Evolutionary conservation across 1,140 invertebrate species (phyloP).

Genomic region (Steinernema feltiae): DNA sequence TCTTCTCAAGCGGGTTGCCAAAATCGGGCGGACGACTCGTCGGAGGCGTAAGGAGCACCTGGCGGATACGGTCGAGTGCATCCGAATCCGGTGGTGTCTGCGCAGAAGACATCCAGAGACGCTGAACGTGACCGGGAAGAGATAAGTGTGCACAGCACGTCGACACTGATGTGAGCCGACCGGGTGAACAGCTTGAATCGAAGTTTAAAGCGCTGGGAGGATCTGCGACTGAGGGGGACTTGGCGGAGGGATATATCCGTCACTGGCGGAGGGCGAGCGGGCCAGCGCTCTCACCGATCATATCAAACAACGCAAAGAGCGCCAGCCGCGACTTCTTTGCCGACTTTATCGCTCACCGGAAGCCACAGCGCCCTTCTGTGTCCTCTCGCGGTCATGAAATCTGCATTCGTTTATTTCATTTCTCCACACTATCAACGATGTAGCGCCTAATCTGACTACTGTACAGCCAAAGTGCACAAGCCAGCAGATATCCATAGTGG

Average conservation of each 20-base stretch:
- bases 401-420: too few relatives aligned
- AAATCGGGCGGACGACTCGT: constrained; percentile 38
- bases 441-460: too few relatives aligned
- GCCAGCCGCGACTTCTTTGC: neutral
- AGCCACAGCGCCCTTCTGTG: too few relatives aligned
- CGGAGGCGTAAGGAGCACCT: constrained; percentile 27
- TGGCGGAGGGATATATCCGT: too few relatives aligned
- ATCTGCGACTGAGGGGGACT: too few relatives aligned
- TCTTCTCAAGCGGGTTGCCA: constrained; percentile 63
- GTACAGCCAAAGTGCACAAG: too few relatives aligned
- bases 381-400: too few relatives aligned
- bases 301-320: neutral
- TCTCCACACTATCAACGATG: too few relatives aligned
- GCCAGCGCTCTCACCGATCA: neutral
- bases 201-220: constrained; percentile 2
- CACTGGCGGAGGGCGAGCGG: neutral
- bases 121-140: neutral
- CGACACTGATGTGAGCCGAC: neutral
- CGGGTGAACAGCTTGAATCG: constrained; percentile 14
- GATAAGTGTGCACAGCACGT: neutral
- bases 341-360: neutral
- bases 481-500: too few relatives aligned
- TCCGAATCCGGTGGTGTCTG: neutral
- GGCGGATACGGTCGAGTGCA: constrained; percentile 22
- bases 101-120: neutral